Base-by-base conservation (phyloP, 2,888 invertebrate genomes). In the Cephus pulcher region DNA sequence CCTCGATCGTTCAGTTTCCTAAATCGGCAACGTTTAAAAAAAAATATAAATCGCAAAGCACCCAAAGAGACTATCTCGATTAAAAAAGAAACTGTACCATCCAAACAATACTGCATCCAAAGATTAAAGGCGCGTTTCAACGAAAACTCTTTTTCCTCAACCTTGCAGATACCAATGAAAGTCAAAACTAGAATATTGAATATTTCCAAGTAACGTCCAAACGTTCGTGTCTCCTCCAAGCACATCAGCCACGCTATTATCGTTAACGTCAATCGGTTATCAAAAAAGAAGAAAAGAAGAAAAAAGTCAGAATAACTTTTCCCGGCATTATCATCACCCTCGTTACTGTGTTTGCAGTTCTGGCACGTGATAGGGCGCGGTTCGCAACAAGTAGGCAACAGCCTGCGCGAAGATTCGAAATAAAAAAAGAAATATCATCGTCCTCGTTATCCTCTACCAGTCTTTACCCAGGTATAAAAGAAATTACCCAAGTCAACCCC, bases 361-460 rank as follows among this genome's bases (percentile, higher is more conserved):
- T 74, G 76, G 73, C 80, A 79, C 75, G 75, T 77, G 82, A 40
- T 78, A 75, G 85, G 85, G 85, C 81, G 85, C 84, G 85, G 85
- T 79, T 85, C 84, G 85, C 85, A 85, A 84, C 83, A 84, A 85
- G 85, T 85, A 83, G 85, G 78, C 80, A 75, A 81, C 82, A 79
- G 80, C 78, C 79, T 79, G 78, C 79, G 74, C 81, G 79, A 79
- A 76, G 82, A 78, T 83, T 82, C 78, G 83, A 82, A 83, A 80
- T 37, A 37, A 23, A 56, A 56, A 9, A 23, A 56, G 34, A 40
- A 23, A 40, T 40, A 40, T 23, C 23, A 15, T 1, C 56, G 56
- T 9, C 9, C 56, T 56, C 23, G 23, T 56, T 15, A 15, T 23
- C 56, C 23, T 9, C 56, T 6, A 2, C 9, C 2, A 23, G 56